Percentiles rank a stretch among this genome's conserved stretches.
These are phyloP conservation scores for Anaspis maculata DNA, from an alignment of 2,888 invertebrate genomes.

Conservation along the genomic window DNA sequence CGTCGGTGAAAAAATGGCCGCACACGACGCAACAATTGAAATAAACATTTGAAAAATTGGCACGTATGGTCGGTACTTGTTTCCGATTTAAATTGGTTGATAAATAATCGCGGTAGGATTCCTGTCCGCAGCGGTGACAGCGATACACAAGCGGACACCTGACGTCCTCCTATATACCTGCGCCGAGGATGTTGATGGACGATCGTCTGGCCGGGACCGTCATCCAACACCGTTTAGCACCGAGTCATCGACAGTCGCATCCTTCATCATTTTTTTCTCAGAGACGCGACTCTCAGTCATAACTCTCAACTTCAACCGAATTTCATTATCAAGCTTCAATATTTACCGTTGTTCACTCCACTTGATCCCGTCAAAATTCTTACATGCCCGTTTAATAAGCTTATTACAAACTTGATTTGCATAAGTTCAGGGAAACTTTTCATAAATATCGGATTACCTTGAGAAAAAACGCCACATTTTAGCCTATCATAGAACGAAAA, in stretches of 20 bases:
- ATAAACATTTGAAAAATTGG: constrained; percentile 35
- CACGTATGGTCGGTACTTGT: constrained; percentile 31
- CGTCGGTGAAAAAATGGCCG: constrained; percentile 23
- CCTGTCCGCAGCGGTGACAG: constrained; percentile 21
- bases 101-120: constrained; percentile 23
- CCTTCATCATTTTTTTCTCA: not conserved
- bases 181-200: constrained; percentile 22
- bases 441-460: too few species aligned
- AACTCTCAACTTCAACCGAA: too few species aligned
- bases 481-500: too few species aligned
- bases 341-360: too few species aligned
- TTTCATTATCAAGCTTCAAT: too few species aligned
- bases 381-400: too few species aligned
- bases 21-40: constrained; percentile 28
- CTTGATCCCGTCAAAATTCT: too few species aligned
- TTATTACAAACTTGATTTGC: too few species aligned
- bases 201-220: constrained; percentile 18
- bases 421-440: too few species aligned
- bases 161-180: constrained; percentile 19
- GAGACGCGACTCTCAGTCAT: too few species aligned
- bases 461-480: too few species aligned
- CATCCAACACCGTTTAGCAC: constrained; percentile 21
- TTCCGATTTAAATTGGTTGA: constrained; percentile 27
- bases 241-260: constrained; percentile 1
- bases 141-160: constrained; percentile 21